Evolutionary conservation across 1,140 invertebrate species (phyloP).

Genomic region (Sweltsa coloradensis): DNA sequence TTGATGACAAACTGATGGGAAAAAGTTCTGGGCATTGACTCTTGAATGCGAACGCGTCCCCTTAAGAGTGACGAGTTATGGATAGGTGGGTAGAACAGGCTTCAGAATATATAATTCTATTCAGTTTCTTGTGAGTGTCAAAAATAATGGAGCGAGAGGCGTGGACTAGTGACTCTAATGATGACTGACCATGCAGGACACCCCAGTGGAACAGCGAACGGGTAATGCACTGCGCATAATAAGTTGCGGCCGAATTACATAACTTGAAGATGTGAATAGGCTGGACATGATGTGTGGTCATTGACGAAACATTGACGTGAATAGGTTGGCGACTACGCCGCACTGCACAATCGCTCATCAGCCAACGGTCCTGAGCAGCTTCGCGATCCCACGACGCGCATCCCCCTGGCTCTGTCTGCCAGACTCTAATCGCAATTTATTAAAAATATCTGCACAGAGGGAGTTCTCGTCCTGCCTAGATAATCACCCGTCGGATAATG

Average conservation of each 20-base stretch:
- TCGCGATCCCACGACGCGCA: too few relatives aligned
- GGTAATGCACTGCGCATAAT: too few relatives aligned
- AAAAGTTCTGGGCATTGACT: neutral
- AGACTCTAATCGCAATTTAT: neutral
- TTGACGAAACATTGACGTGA: neutral
- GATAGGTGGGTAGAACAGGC: neutral
- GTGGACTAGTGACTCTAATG: neutral
- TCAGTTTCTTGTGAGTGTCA: neutral
- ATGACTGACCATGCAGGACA: too few relatives aligned
- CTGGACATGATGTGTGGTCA: too few relatives aligned
- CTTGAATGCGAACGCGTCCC: neutral
- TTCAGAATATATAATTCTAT: neutral
- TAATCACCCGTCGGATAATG: too few relatives aligned
- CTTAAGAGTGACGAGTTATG: neutral
- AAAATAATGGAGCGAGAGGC: neutral
- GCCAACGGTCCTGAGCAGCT: neutral
- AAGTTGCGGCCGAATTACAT: neutral
- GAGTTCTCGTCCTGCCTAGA: too few relatives aligned
- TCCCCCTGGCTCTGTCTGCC: neutral
- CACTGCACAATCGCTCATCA: neutral
- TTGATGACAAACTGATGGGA: neutral
- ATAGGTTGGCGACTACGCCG: neutral
- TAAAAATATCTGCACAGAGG: neutral
- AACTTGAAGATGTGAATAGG: too few relatives aligned
- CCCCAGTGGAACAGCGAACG: too few relatives aligned